Evolutionary conservation across 2,797 vertebrate genomes (phyloP).

Genomic region (Lutjanus campechanus): DNA sequence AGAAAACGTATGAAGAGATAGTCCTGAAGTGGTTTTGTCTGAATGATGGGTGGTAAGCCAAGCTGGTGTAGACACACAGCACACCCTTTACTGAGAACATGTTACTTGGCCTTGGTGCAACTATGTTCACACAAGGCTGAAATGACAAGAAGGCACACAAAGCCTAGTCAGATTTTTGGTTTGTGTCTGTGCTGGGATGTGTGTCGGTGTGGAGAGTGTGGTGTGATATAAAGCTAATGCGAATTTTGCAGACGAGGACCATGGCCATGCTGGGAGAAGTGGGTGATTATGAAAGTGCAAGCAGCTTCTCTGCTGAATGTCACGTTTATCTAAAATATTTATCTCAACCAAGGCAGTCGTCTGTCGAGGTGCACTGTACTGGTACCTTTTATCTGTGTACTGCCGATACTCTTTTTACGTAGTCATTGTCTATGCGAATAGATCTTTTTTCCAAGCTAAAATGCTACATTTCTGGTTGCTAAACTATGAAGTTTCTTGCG

Average conservation of each 20-base stretch:
- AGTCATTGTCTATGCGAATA: not conserved
- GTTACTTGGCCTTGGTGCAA: constrained; percentile 62
- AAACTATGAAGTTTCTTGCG: not conserved
- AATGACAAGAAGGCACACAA: constrained; percentile 57
- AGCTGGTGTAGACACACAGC: constrained; percentile 56
- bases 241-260: constrained; percentile 46
- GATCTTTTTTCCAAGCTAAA: not conserved
- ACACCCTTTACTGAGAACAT: constrained; percentile 73
- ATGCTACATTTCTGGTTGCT: not conserved
- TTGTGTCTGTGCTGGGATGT: constrained; percentile 35
- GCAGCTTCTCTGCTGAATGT: constrained; percentile 42
- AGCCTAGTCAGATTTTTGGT: constrained; percentile 60
- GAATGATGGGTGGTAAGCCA: constrained; percentile 66
- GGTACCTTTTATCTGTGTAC: constrained; percentile 21
- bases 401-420: constrained; percentile 1
- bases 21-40: constrained; percentile 65
- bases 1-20: constrained; percentile 31
- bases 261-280: constrained; percentile 41
- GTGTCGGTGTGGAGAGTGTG: constrained; percentile 20
- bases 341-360: constrained; percentile 29
- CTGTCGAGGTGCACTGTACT: constrained; percentile 23
- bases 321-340: constrained; percentile 50
- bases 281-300: constrained; percentile 42
- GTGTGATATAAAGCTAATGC: constrained; percentile 42
- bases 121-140: constrained; percentile 64